phyloP scores from a whole-genome alignment of 1,140 invertebrate species.

The Drosophila takahashii region DNA sequence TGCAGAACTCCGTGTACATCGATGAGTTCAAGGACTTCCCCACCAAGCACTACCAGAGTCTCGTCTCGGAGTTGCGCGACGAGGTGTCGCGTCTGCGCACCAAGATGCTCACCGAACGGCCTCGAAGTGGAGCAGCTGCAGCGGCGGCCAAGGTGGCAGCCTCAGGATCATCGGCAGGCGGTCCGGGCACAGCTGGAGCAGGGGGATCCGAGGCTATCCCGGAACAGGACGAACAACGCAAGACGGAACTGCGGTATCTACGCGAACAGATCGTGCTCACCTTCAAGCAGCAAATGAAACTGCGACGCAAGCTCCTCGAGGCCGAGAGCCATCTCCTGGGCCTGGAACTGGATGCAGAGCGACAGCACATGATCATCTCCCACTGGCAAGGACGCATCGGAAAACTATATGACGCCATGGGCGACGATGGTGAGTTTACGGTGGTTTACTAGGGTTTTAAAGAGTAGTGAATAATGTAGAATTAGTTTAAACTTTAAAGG shows the following conservation, averaged over 20 bases:
- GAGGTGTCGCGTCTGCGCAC: constrained; percentile 93
- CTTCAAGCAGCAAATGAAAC: constrained; percentile 96
- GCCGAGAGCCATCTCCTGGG: constrained; percentile 93
- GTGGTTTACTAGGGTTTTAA: not conserved
- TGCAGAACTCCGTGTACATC: constrained; percentile 82
- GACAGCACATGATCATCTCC: constrained; percentile 93
- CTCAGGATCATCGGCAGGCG: not conserved
- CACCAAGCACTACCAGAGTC: constrained; percentile 90
- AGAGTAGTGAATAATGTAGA: no score
- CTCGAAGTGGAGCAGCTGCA: constrained; percentile 85
- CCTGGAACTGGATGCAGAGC: constrained; percentile 93
- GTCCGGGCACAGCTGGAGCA: not conserved
- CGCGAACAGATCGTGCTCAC: constrained; percentile 93
- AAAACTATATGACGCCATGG: constrained; percentile 87
- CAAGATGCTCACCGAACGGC: constrained; percentile 91
- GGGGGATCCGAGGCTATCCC: constrained; percentile 16
- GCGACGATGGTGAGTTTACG: constrained; percentile 68
- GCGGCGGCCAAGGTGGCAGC: constrained; percentile 76
- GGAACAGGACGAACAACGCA: constrained; percentile 83
- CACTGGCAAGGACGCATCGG: constrained; percentile 94
- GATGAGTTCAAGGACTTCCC: constrained; percentile 83
- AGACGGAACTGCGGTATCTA: constrained; percentile 89
- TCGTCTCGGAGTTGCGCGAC: constrained; percentile 92
- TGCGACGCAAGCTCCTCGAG: constrained; percentile 93
- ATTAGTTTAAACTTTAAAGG: no score